A percentile compares a stretch with the other conserved stretches of the same genome.
Evolutionary conservation across 2,113 vertebrate genomes (phyloP).

Genomic region (Macquaria australasica): DNA sequence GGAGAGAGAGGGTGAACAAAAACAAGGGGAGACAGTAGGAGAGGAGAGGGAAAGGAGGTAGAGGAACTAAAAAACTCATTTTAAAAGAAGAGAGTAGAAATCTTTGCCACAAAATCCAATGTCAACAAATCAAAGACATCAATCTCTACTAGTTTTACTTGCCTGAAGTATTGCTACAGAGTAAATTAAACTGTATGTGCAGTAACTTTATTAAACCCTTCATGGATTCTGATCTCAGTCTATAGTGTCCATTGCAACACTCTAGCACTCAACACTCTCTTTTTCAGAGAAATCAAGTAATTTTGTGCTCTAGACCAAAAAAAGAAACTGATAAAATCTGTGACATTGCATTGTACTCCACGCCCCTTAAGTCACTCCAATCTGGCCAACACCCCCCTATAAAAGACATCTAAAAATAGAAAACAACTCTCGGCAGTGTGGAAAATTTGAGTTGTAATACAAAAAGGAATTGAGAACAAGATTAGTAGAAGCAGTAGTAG

Average conservation of each 20-base stretch:
- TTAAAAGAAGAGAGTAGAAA: background rate
- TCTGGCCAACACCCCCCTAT: background rate
- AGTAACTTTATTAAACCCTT: background rate
- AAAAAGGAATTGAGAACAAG: background rate
- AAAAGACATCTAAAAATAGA: background rate
- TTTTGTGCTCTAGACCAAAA: background rate
- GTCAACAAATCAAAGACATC: background rate
- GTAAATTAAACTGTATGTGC: background rate
- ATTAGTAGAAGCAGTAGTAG: no score
- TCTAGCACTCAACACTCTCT: background rate
- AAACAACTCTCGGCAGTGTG: background rate
- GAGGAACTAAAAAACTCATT: background rate
- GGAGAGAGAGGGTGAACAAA: background rate
- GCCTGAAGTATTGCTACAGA: background rate
- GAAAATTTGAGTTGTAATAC: background rate
- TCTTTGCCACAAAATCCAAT: background rate
- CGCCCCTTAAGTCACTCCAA: background rate
- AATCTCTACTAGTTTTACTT: background rate
- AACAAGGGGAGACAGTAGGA: background rate
- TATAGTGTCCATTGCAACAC: background rate
- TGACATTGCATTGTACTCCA: background rate
- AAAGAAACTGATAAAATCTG: background rate
- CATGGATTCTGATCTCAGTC: background rate
- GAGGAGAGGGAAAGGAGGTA: background rate
- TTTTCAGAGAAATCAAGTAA: background rate